A percentile compares a stretch with the other conserved stretches of the same genome.
Conservation (phyloP, 1,140 invertebrate genomes). For the Holotrichia oblita region DNA sequence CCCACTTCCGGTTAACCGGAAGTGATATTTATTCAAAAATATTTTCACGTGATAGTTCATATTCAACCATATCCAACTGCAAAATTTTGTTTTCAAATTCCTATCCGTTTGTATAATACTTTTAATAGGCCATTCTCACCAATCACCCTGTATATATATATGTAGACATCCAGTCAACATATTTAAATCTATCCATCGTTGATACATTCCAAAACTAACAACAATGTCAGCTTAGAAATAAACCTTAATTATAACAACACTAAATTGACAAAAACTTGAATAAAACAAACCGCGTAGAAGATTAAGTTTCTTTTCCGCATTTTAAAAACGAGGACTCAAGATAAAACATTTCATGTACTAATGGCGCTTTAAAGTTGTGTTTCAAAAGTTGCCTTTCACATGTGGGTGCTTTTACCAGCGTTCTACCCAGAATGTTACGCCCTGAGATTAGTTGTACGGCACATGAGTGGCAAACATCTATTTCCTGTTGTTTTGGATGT, state of each 20-base stretch:
- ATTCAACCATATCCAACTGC: too few relatives aligned
- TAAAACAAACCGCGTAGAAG: background rate
- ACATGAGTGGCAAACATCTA: slow-evolving; percentile 38
- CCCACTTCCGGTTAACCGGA: too few relatives aligned
- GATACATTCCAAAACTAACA: too few relatives aligned
- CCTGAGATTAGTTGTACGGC: slow-evolving; percentile 29
- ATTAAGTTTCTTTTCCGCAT: slow-evolving; percentile 19
- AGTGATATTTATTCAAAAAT: too few relatives aligned
- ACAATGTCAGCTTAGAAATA: too few relatives aligned
- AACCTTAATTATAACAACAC: background rate
- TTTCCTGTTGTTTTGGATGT: slow-evolving; percentile 38
- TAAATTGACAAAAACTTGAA: background rate
- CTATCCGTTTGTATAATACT: too few relatives aligned
- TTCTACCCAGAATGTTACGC: background rate
- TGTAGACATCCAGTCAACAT: too few relatives aligned
- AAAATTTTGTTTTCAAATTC: too few relatives aligned
- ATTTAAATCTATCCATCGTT: too few relatives aligned
- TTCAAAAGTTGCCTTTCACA: slow-evolving; percentile 32
- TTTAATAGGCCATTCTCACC: too few relatives aligned
- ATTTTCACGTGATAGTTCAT: too few relatives aligned
- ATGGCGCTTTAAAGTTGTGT: slow-evolving; percentile 36
- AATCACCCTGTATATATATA: too few relatives aligned
- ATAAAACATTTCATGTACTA: slow-evolving; percentile 33
- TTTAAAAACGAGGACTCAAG: background rate
- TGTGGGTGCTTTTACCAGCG: slow-evolving; percentile 16